Percentiles rank a stretch among this genome's conserved stretches.
These are phyloP conservation scores for Bactericera cockerelli DNA, from an alignment of 1,140 invertebrate species.

Conservation along the genomic window DNA sequence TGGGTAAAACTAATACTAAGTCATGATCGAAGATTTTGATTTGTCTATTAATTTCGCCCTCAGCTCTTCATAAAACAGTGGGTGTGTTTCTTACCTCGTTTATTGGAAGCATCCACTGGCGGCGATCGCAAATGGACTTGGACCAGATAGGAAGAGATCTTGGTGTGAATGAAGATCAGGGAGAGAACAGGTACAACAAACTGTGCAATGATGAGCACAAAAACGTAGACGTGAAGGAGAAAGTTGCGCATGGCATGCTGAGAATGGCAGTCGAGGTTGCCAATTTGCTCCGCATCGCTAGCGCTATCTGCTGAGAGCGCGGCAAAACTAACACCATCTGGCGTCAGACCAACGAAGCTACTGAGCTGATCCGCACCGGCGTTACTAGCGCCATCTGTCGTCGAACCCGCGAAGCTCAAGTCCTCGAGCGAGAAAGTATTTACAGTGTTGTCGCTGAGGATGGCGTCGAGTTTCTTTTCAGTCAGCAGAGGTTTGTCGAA, in stretches of 20 bases:
- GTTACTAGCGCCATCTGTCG: too few relatives aligned
- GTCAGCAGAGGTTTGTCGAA: background rate
- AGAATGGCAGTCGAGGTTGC: background rate
- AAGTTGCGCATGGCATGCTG: background rate
- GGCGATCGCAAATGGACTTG: conserved; percentile 22
- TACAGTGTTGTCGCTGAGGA: too few relatives aligned
- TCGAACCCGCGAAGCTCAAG: too few relatives aligned
- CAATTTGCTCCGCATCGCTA: conserved; percentile 6
- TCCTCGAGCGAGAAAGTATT: too few relatives aligned
- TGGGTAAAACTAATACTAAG: too few relatives aligned
- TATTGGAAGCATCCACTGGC: conserved; percentile 20
- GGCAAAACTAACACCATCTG: too few relatives aligned
- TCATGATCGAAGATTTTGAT: too few relatives aligned
- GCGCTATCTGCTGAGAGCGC: too few relatives aligned
- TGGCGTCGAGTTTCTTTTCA: background rate
- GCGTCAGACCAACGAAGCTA: too few relatives aligned
- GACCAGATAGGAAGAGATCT: conserved; percentile 32
- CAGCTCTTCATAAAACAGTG: too few relatives aligned
- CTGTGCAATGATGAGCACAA: conserved; percentile 34
- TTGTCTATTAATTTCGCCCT: too few relatives aligned
- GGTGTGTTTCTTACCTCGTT: conserved; percentile 24
- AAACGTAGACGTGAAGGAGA: conserved; percentile 28
- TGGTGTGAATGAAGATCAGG: conserved; percentile 33
- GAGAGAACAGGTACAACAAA: conserved; percentile 37
- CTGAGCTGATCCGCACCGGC: too few relatives aligned